Evolutionary conservation across 1,140 invertebrate genomes (phyloP).

Genomic region (Heliconius hewitsoni): DNA sequence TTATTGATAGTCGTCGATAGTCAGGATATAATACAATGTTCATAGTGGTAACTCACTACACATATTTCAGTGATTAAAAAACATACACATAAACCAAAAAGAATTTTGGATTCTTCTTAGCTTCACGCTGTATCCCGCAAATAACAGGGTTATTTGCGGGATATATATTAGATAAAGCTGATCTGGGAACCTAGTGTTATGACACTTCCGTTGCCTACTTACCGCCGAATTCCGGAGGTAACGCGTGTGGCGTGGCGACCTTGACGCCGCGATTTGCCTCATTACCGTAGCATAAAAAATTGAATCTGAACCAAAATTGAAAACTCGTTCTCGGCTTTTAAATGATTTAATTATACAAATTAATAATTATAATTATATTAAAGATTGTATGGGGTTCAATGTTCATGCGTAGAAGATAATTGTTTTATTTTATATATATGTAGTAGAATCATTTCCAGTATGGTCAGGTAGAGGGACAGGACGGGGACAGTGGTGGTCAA

Average conservation of each 20-base stretch:
- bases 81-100: too few relatives aligned
- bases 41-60: too few relatives aligned
- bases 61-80: too few relatives aligned
- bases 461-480: too few relatives aligned
- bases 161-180: background rate
- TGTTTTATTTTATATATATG: background rate
- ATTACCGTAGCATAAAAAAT: background rate
- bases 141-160: background rate
- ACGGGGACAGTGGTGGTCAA: too few relatives aligned
- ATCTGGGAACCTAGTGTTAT: background rate
- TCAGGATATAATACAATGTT: too few relatives aligned
- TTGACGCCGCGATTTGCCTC: too few relatives aligned
- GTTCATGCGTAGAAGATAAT: background rate
- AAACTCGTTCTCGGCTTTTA: slow-evolving; percentile 2
- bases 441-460: too few relatives aligned
- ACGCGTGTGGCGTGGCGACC: background rate
- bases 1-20: too few relatives aligned
- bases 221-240: background rate
- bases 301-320: background rate
- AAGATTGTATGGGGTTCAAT: background rate
- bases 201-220: background rate
- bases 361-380: slow-evolving; percentile 2
- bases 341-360: background rate
- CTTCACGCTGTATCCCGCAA: background rate
- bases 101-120: background rate